Conservation (phyloP, 1,140 invertebrate genomes). For the Doryteuthis pealeii region DNA sequence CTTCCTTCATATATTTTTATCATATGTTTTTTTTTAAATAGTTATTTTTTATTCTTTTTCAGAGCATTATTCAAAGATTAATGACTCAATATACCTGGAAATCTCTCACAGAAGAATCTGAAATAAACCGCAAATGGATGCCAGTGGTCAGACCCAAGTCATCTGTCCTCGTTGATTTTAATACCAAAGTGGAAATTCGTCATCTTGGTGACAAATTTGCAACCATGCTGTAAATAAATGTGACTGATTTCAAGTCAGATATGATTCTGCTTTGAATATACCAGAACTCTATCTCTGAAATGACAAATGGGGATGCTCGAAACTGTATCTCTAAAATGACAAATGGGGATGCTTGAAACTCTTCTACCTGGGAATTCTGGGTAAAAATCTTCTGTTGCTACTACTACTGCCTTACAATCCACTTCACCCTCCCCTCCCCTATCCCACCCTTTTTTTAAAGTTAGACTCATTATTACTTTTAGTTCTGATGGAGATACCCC, state of each 20-base stretch:
- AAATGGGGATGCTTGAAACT: too few species aligned
- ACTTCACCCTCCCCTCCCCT: too few species aligned
- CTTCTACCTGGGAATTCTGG: neutral
- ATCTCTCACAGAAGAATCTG: conserved; percentile 28
- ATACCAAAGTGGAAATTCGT: conserved; percentile 20
- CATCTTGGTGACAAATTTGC: neutral
- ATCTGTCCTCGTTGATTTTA: conserved; percentile 30
- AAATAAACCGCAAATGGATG: conserved; percentile 40
- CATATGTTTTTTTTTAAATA: too few species aligned
- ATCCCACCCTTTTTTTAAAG: too few species aligned
- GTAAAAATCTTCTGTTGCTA: neutral
- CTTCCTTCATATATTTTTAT: too few species aligned
- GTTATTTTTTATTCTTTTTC: conserved; percentile 20
- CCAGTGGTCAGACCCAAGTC: conserved; percentile 42
- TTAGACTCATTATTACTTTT: too few species aligned
- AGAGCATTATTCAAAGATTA: conserved; percentile 35
- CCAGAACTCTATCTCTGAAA: neutral
- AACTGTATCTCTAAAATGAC: neutral
- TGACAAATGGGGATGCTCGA: neutral
- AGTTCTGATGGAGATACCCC: too few species aligned
- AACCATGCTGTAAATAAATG: neutral
- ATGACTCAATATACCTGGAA: conserved; percentile 28
- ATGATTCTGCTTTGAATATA: neutral
- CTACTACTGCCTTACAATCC: too few species aligned
- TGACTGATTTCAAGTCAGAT: neutral